These are phyloP conservation scores for Rhagoletis zephyria DNA, from an alignment of 1,140 invertebrate species.

Conservation along the genomic window DNA sequence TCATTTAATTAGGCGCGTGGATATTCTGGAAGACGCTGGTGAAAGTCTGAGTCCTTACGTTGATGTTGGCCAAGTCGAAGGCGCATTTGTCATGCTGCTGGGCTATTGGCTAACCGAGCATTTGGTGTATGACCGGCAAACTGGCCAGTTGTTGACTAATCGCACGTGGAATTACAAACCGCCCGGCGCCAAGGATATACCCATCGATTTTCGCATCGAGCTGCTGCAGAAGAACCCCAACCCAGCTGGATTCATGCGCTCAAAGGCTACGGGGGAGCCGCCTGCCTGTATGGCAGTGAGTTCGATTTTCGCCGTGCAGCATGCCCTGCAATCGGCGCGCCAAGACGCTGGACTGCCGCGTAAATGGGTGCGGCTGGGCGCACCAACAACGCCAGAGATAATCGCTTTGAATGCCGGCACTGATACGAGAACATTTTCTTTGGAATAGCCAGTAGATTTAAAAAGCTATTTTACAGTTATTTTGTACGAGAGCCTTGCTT, in stretches of 20 bases:
- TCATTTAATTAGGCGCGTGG: constrained; percentile 79
- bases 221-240: constrained; percentile 82
- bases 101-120: constrained; percentile 87
- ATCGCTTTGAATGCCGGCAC: constrained; percentile 70
- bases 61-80: constrained; percentile 90
- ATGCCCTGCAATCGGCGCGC: constrained; percentile 81
- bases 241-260: constrained; percentile 81
- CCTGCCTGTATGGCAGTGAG: constrained; percentile 80
- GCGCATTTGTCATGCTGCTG: constrained; percentile 89
- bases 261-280: constrained; percentile 90
- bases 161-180: constrained; percentile 90
- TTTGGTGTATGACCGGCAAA: constrained; percentile 76
- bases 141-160: constrained; percentile 78
- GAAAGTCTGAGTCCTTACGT: constrained; percentile 83
- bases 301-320: constrained; percentile 81
- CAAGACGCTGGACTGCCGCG: constrained; percentile 75
- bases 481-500: too few relatives aligned
- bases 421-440: constrained; percentile 62
- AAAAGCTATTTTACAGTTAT: too few relatives aligned
- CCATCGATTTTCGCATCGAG: constrained; percentile 85
- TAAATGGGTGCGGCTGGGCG: constrained; percentile 75
- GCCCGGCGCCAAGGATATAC: constrained; percentile 88
- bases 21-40: constrained; percentile 85
- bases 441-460: constrained; percentile 38
- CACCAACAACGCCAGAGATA: constrained; percentile 74